Conservation (phyloP, 2,113 vertebrate genomes). For the Empidonax traillii region DNA sequence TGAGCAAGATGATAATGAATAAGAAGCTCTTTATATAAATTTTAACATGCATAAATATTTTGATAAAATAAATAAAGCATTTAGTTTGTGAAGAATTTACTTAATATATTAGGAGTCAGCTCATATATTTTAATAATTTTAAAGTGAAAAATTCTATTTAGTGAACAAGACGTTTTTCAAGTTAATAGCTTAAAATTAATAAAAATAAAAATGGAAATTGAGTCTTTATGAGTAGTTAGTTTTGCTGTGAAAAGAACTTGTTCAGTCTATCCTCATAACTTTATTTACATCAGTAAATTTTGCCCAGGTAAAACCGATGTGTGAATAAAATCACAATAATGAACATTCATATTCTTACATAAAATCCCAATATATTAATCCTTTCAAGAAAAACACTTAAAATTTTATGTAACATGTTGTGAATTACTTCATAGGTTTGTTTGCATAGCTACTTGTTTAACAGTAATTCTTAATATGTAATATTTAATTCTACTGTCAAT, state of each 20-base stretch:
- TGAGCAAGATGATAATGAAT: not conserved
- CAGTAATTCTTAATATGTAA: not conserved
- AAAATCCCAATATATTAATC: not conserved
- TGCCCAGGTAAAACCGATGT: not conserved
- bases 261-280: not conserved
- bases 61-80: not conserved
- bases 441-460: not conserved
- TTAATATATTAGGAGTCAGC: not conserved
- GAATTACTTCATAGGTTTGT: not conserved
- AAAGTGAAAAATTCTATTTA: not conserved
- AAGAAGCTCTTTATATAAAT: not conserved
- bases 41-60: not conserved
- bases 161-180: not conserved
- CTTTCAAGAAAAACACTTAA: not conserved
- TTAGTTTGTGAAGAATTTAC: not conserved
- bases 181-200: not conserved
- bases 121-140: not conserved
- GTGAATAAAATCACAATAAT: not conserved
- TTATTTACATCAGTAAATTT: not conserved
- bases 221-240: not conserved
- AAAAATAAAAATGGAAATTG: not conserved
- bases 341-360: not conserved
- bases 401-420: not conserved
- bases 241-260: not conserved
- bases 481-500: not conserved